Conservation (phyloP, 2,113 vertebrate genomes). For the Leucosticte australis region DNA sequence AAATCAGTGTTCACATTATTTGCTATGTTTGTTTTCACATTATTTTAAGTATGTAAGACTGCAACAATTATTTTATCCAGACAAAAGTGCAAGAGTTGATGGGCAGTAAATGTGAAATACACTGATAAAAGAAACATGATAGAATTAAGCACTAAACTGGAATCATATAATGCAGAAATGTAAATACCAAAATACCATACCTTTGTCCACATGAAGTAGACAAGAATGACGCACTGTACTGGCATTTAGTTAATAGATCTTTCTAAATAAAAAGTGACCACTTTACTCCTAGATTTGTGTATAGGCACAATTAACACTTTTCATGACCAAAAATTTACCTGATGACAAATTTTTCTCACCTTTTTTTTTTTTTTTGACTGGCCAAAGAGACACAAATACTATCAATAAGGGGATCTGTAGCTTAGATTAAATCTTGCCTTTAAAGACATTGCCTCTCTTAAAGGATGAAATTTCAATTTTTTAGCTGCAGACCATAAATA, state of each 20-base stretch:
- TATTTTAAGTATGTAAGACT: neutral
- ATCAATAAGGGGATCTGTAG: accelerated
- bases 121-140: neutral
- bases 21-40: neutral
- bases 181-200: neutral
- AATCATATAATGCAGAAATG: neutral
- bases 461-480: neutral
- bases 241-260: neutral
- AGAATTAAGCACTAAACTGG: neutral
- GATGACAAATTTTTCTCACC: neutral
- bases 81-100: neutral
- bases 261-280: neutral
- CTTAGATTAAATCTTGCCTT: neutral
- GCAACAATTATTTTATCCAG: neutral
- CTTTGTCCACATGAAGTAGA: neutral
- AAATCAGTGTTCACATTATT: neutral
- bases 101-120: neutral
- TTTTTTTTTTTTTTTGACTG: neutral
- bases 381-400: neutral
- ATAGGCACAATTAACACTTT: neutral
- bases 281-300: neutral
- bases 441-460: neutral
- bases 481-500: neutral
- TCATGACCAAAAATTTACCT: neutral
- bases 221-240: no score